Conservation (phyloP, 2,113 vertebrate species). For the Cepphus grylle region DNA sequence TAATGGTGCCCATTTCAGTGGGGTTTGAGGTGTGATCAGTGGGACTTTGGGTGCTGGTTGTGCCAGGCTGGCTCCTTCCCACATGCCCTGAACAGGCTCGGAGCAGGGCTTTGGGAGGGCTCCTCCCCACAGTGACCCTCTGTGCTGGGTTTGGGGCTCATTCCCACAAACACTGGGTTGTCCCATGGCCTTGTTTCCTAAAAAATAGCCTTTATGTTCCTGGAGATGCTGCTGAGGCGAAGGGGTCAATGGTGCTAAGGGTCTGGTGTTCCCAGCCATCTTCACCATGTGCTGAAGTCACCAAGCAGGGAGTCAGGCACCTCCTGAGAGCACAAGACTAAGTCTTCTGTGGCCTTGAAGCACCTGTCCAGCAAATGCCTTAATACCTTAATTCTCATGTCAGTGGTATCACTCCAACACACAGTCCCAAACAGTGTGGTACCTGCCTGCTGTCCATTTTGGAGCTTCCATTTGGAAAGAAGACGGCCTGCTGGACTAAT, state of each 20-base stretch:
- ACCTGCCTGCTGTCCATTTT: background rate
- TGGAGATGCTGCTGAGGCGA: background rate
- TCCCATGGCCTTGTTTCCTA: background rate
- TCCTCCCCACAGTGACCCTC: background rate
- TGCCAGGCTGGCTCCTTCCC: background rate
- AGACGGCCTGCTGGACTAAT: background rate
- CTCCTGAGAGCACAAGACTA: background rate
- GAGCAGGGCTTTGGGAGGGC: background rate
- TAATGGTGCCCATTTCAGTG: background rate
- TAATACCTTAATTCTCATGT: background rate
- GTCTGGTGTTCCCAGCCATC: background rate
- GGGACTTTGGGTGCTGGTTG: background rate
- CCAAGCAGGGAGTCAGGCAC: background rate
- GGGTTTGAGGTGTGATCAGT: background rate
- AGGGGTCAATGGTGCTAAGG: background rate
- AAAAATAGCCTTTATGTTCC: background rate
- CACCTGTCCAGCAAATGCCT: background rate
- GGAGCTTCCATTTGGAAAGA: background rate
- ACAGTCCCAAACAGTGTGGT: accelerated
- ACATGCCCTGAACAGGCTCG: background rate
- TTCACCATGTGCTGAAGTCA: background rate
- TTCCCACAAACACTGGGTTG: background rate
- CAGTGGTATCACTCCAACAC: background rate
- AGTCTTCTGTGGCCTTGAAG: background rate
- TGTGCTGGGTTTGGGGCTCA: background rate